Conservation (phyloP, 2,113 vertebrate species). For the Nothocercus julius region DNA sequence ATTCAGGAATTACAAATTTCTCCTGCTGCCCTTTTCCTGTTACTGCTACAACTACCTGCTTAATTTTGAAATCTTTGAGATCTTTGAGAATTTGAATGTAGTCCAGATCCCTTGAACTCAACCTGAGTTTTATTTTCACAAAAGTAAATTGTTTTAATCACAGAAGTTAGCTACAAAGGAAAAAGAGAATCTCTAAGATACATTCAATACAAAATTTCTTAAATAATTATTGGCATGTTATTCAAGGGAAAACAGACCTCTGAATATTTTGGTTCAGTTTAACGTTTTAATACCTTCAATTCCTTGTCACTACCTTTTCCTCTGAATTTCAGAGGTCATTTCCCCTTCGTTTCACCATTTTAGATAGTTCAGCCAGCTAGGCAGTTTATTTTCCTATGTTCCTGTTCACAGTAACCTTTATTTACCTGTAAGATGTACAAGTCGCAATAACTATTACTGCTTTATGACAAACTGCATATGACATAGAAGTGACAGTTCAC, state of each 20-base stretch:
- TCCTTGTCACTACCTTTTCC: background rate
- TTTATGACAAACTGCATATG: background rate
- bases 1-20: background rate
- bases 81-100: background rate
- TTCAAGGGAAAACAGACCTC: background rate
- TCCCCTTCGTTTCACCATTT: background rate
- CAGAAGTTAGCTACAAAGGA: background rate
- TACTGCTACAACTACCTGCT: background rate
- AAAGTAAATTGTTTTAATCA: background rate
- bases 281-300: background rate
- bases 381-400: background rate
- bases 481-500: background rate
- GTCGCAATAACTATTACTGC: background rate
- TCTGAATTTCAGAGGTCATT: background rate
- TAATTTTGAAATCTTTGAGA: background rate
- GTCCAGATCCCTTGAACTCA: background rate
- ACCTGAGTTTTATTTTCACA: background rate
- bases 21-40: background rate
- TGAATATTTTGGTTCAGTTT: fast-evolving
- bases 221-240: background rate
- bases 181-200: background rate
- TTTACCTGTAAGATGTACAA: background rate
- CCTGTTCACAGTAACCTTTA: background rate
- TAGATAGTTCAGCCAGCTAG: background rate
- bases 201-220: background rate